Base-by-base conservation (phyloP, 2,797 vertebrate genomes). In the Chiroxiphia lanceolata region DNA sequence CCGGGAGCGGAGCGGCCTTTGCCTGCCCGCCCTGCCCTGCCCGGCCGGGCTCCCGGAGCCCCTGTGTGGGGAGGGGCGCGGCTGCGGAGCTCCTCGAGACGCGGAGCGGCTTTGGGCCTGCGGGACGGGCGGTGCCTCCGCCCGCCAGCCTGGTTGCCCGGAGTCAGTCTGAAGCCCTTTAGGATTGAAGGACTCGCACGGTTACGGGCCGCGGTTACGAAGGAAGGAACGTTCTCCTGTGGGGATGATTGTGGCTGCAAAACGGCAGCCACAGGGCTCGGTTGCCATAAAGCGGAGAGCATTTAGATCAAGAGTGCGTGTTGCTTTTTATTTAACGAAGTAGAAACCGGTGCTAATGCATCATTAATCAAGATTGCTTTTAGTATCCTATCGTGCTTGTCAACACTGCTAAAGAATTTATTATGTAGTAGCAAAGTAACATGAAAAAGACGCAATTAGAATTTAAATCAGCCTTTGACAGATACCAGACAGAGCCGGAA, bases 101-200 rank as follows among this genome's bases (percentile, higher is more conserved):
- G 23, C 31, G 7, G 53, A 29, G 48, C 8, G 22, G 27, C 48
- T 11, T 10, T 4, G 42, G n/a, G 53, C 13, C 22, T 12, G 47
- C 10, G 56, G 54, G 44, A 1, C 26, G 1, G 48, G 44, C 31
- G 3, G 50, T 20, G 69, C 29, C 16, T 9, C 18, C 13, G 0
- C 1, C 36, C 2, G 6, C 5, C n/a, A 0, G 53, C 23, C 4
- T 9, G 2, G 1, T 1, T 16, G 38, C 8, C 33, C 2, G 29
- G 7, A 11, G 60, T 5, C 29, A 53, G 51, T 53, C 31, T 31
- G 11, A 53, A 11, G 29, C 51, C 17, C 51, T 53, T 7, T 31
- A 19, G 51, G 27, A 18, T 18, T 31, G 16, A 53, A 53, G 16
- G 29, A 29, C 51, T 53, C 7, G 51, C 17, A 53, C 17, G 51